phyloP scores from a whole-genome alignment of 35 echinoderm and acorn worm genomes.

The Chiridota heheva region DNA sequence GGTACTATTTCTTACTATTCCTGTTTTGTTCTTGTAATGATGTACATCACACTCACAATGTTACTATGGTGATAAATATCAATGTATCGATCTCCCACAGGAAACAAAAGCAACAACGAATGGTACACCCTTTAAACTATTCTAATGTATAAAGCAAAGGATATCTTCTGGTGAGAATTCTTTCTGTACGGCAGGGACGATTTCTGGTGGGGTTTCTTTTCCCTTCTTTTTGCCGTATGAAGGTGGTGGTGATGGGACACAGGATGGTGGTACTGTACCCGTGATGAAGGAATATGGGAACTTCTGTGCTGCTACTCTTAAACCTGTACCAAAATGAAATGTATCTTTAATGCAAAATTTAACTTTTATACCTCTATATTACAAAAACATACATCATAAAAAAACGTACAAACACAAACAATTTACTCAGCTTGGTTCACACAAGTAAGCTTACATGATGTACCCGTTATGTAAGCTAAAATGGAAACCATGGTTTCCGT shows the following conservation, averaged over 20 bases:
- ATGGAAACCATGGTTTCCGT: too few species aligned
- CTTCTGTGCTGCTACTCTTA: constrained; percentile 90
- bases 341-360: background rate
- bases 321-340: constrained; percentile 46
- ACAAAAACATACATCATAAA: too few species aligned
- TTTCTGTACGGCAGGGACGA: constrained; percentile 51
- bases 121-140: background rate
- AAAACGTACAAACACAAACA: too few species aligned
- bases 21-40: too few species aligned
- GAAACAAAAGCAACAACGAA: background rate
- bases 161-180: constrained; percentile 85
- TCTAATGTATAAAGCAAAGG: constrained; percentile 63
- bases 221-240: constrained; percentile 51
- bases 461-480: too few species aligned
- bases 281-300: constrained; percentile 83
- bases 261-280: constrained; percentile 78
- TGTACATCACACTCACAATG: too few species aligned
- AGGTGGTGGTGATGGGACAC: constrained; percentile 58
- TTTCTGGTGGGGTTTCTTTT: constrained; percentile 43
- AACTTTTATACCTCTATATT: too few species aligned
- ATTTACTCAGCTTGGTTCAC: too few species aligned
- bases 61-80: too few species aligned
- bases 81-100: background rate
- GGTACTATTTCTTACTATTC: too few species aligned
- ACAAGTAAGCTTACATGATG: too few species aligned